Evolutionary conservation across 2,888 invertebrate genomes (phyloP), one percentile per base, ranked within the genome.

Genomic region (Parascotia fuliginaria): DNA sequence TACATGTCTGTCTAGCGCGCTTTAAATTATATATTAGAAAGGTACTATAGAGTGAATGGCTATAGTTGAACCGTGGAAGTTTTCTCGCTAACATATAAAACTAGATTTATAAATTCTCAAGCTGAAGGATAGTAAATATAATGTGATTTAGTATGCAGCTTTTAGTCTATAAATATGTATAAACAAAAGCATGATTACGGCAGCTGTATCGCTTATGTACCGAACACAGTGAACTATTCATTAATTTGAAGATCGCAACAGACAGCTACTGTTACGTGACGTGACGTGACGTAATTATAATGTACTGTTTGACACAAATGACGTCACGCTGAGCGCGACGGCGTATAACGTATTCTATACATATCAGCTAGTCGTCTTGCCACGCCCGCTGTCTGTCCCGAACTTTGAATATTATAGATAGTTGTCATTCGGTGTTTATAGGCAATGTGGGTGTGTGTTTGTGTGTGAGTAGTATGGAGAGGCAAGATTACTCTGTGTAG

Each of bases 401-500:
- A n/a, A n/a, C n/a, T n/a, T n/a, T n/a, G n/a, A n/a, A n/a, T n/a
- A n/a, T n/a, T n/a, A n/a, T n/a, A n/a, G n/a, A 19, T 19, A 19
- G 19, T 19, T 19, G 19, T 2, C 15, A 7, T 33, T n/a, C n/a
- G 24, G 28, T 36, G 0, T 28, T 27, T 16, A 16, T 34, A 12
- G n/a, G 28, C 7, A 6, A 27, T 27, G n/a, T 29, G 22, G 4
- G 13, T 40, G 32, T 42, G 41, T 39, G 45, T 15, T 29, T 34
- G 49, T 54, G 41, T 57, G 73, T 62, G 60, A 52, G 67, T 65
- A 68, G 61, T 63, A 45, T 45, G 34, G n/a, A 42, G 68, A 73
- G 72, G 70, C 60, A 75, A 72, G 71, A 59, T 94, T 94, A 96
- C 94, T 97, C 97, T 92, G 96, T 97, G 88, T 97, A 98, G 79